phyloP scores from a whole-genome alignment of 1,140 invertebrate genomes.

The Ptiloglossa arizonensis region DNA sequence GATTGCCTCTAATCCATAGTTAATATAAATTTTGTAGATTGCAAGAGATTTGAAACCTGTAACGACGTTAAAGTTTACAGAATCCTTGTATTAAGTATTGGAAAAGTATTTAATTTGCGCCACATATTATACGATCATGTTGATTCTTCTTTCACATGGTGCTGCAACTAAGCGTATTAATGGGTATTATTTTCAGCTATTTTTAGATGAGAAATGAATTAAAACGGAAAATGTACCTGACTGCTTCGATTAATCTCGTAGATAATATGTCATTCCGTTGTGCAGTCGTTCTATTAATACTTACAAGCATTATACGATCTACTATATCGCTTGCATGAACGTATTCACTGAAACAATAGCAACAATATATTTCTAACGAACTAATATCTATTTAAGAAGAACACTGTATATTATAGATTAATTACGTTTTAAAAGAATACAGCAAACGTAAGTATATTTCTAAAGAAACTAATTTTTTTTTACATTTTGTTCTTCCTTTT shows the following conservation, averaged over 20 bases:
- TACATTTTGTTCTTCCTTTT: constrained; percentile 23
- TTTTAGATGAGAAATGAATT: constrained; percentile 54
- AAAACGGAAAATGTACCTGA: constrained; percentile 70
- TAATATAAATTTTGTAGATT: constrained; percentile 55
- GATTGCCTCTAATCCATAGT: constrained; percentile 57
- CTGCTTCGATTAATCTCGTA: constrained; percentile 61
- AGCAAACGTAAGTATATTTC: constrained; percentile 49
- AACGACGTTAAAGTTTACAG: constrained; percentile 45
- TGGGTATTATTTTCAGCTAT: constrained; percentile 56
- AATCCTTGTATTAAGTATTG: constrained; percentile 48
- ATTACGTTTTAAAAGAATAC: constrained; percentile 43
- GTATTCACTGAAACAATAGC: constrained; percentile 41
- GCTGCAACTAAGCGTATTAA: constrained; percentile 58
- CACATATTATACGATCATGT: constrained; percentile 48
- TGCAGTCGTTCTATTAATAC: constrained; percentile 56
- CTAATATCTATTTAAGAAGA: constrained; percentile 47
- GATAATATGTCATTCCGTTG: constrained; percentile 52
- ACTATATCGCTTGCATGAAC: constrained; percentile 48
- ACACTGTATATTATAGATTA: constrained; percentile 57
- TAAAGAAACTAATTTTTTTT: constrained; percentile 33
- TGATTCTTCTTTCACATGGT: constrained; percentile 62
- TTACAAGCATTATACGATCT: constrained; percentile 48
- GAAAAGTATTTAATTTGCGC: constrained; percentile 60
- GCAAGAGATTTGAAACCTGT: constrained; percentile 60
- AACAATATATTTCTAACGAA: constrained; percentile 38